Conservation (phyloP, 2,888 invertebrate species). For the Arrhopalites spinosus region DNA sequence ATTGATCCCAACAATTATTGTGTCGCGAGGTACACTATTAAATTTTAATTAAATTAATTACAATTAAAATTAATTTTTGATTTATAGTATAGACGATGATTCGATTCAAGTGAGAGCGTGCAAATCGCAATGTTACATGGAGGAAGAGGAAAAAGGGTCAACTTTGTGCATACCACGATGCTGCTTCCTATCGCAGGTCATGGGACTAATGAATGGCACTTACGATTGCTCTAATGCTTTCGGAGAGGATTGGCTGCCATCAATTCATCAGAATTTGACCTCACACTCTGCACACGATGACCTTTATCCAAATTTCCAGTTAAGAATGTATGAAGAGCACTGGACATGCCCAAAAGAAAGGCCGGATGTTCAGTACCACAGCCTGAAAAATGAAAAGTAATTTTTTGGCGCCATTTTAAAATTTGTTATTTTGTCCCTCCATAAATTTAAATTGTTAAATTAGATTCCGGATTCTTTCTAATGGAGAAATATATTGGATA, state of each 20-base stretch:
- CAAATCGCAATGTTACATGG: constrained; percentile 2
- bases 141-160: background rate
- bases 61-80: background rate
- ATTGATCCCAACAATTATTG: background rate
- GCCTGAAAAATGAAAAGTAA: background rate
- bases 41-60: too few relatives aligned
- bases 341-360: background rate
- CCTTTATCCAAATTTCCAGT: background rate
- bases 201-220: background rate
- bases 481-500: background rate
- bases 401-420: background rate
- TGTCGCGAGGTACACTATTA: background rate
- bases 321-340: background rate
- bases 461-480: background rate
- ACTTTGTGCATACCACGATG: background rate
- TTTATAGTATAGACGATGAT: background rate
- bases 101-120: background rate
- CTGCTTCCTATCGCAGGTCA: background rate
- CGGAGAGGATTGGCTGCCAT: background rate
- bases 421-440: background rate
- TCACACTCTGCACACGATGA: background rate
- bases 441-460: background rate
- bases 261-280: background rate
- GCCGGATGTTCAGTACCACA: background rate
- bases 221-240: too few relatives aligned